phyloP scores from a whole-genome alignment of 2,888 invertebrate genomes.

The Andrena camellia region DNA sequence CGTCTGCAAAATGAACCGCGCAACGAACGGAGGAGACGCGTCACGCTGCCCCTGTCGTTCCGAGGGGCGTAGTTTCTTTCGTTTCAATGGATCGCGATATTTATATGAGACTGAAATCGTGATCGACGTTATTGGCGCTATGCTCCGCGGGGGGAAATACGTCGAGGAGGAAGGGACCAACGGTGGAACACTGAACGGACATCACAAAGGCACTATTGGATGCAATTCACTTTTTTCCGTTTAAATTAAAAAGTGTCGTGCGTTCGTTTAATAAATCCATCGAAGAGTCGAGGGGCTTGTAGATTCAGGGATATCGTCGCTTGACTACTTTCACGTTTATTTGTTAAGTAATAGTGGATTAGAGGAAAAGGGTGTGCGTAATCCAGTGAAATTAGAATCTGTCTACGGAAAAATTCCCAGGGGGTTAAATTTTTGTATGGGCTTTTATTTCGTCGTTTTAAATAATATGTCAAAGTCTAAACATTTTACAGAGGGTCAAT shows the following conservation, averaged over 20 bases:
- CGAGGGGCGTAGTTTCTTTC: neutral
- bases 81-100: constrained; percentile 26
- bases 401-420: too few relatives aligned
- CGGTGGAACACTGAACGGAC: constrained; percentile 5
- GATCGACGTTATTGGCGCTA: constrained; percentile 6
- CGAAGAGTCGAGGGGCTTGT: neutral
- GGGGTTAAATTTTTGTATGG: too few relatives aligned
- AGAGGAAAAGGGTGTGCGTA: too few relatives aligned
- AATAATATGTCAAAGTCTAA: too few relatives aligned
- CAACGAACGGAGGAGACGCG: neutral
- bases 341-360: neutral
- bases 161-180: neutral
- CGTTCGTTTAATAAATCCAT: constrained; percentile 11
- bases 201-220: constrained; percentile 12
- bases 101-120: constrained; percentile 5
- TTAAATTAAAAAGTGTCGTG: constrained; percentile 8
- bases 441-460: too few relatives aligned
- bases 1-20: constrained; percentile 12
- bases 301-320: neutral
- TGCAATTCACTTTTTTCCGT: constrained; percentile 14
- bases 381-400: too few relatives aligned
- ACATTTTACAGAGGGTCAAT: too few relatives aligned
- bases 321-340: neutral
- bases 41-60: neutral
- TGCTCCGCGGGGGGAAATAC: neutral